Base-by-base conservation (phyloP, 1,140 invertebrate species). In the Drosophila littoralis region DNA sequence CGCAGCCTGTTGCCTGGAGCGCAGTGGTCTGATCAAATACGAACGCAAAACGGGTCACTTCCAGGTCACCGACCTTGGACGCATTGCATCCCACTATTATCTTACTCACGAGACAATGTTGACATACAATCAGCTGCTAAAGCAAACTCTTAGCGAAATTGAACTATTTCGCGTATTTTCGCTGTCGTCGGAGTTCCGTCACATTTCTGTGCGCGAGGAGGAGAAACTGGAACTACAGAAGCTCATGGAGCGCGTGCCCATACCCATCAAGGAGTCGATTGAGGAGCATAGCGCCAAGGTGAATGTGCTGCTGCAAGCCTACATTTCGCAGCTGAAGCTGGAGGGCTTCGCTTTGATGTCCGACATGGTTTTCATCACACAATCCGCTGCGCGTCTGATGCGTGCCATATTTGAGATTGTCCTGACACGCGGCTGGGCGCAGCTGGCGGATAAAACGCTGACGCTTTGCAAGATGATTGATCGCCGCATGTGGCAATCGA, bases 331-430 rank as follows among this genome's bases (percentile, higher is more conserved):
- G 91, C 92, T 99, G 45, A 99, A 99, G 93, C 93, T 99, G 40
- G 99, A 99, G 92, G 98, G 99, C 10, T 99, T 99, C 93, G 98
- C 98, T 1, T 93, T 99, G 4, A 99, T 99, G 97, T 97, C 98
- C 0, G 99, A 99, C 92, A 99, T 99, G 99, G 98, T 99, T 0
- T 99, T 98, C 90, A 98, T 99, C 0, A 99, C 99, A 0, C 99
- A 99, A 93, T 99, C 98, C 6, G 99, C 99, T 1, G 96, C 97
- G 4, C 94, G 99, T 59, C 93, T 99, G 6, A 97, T 99, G 94
- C 93, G 99, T 79, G 99, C 99, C 1, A 98, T 99, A 58, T 99
- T 97, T 93, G 99, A 99, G 93, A 99, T 99, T 79, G 97, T 96
- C 0, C 82, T 96, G 7, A 94, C 95, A 43, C 93, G 97, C 81